Evolutionary conservation across 2,797 vertebrate genomes (phyloP), one percentile per base, ranked within the genome.

Genomic region (Brachymystax lenok): DNA sequence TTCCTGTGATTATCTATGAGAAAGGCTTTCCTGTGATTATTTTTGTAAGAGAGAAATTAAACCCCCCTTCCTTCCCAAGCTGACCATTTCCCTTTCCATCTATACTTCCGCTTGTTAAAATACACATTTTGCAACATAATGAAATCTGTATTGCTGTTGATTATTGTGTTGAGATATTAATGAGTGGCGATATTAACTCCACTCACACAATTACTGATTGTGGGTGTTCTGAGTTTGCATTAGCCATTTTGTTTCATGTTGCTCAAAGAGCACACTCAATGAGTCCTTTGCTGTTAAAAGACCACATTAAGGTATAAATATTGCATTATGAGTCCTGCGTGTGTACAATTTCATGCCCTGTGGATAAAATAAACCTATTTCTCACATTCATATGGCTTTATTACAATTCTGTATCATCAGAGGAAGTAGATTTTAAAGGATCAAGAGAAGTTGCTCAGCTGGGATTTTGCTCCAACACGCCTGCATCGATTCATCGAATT

Each of bases 191-290:
- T 64, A 73, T 83, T 83, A 88, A 87, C 79, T 76, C 77, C 46
- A 61, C 40, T 46, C 40, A 46, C 79, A 76, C 81, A 79, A 82
- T 86, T 81, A 79, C 40, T 74, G 80, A 87, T 85, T 83, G 75
- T 73, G 80, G 80, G 71, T 77, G 79, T 85, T 88, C 80, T 63
- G 54, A 82, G 72, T 52, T 86, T 52, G 84, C 90, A 86, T 78
- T 68, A 33, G 88, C 90, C 84, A 80, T 91, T 93, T 91, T 86
- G 85, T 89, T 91, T 90, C 84, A 90, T 88, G 85, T 80, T 85
- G 85, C 86, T 88, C 84, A 91, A 89, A 89, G 83, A 87, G 83
- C 76, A 80, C 80, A 84, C 85, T 85, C 87, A 86, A 85, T 78
- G 81, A 83, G 71, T 85, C 80, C 75, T 87, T 83, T 86, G 84